These are phyloP conservation scores for Linepithema humile DNA, from an alignment of 1,140 invertebrate genomes.

Conservation along the genomic window DNA sequence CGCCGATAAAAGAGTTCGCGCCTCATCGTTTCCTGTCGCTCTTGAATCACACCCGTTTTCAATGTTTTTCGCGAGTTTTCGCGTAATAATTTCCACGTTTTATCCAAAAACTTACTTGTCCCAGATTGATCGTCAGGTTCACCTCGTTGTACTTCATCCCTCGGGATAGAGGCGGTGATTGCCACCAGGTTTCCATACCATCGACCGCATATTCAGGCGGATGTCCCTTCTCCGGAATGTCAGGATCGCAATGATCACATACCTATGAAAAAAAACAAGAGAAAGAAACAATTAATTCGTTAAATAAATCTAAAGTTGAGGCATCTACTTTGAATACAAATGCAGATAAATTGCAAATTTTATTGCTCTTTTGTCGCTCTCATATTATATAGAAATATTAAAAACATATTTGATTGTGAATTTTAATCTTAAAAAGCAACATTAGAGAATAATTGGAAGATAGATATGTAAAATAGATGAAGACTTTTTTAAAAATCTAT, in stretches of 20 bases:
- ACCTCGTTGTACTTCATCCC: conserved; percentile 98
- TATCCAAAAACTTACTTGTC: conserved; percentile 89
- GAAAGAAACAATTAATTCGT: background rate
- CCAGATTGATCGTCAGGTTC: conserved; percentile 98
- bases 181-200: conserved; percentile 98
- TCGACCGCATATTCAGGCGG: conserved; percentile 96
- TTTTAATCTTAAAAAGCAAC: background rate
- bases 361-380: background rate
- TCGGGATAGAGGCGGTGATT: conserved; percentile 98
- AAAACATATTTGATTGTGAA: background rate
- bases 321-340: background rate
- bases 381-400: background rate
- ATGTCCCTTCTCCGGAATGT: conserved; percentile 90
- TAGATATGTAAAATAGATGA: background rate
- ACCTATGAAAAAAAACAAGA: conserved; percentile 86
- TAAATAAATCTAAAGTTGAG: background rate
- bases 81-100: background rate
- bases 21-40: conserved; percentile 61
- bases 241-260: conserved; percentile 96
- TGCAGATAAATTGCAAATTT: too few relatives aligned
- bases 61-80: background rate
- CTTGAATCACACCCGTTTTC: conserved; percentile 58
- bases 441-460: background rate
- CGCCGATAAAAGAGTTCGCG: conserved; percentile 62
- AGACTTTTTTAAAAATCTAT: conserved; percentile 46